phyloP scores from a whole-genome alignment of 2,797 vertebrate genomes.

The Trematomus bernacchii region DNA sequence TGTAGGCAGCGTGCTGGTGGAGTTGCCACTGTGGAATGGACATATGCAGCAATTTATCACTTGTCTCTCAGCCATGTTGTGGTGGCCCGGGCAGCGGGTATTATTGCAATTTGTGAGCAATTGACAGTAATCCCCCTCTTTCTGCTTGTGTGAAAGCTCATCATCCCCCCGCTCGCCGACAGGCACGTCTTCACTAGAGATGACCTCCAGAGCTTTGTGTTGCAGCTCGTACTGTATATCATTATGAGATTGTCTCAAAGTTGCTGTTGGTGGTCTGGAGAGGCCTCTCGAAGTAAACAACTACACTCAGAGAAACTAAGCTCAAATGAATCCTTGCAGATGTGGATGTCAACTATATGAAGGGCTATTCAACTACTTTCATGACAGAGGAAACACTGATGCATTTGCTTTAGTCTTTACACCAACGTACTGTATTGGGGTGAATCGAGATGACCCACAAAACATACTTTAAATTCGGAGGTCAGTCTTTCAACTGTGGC shows the following conservation, averaged over 20 bases:
- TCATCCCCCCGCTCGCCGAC: slow-evolving; percentile 56
- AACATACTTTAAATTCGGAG: not conserved
- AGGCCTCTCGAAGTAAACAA: slow-evolving; percentile 32
- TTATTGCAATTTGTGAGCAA: slow-evolving; percentile 84
- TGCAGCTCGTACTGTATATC: slow-evolving; percentile 53
- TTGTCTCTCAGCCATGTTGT: slow-evolving; percentile 75
- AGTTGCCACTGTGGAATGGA: slow-evolving; percentile 77
- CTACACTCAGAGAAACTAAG: slow-evolving; percentile 23
- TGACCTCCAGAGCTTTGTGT: slow-evolving; percentile 54
- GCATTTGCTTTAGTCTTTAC: slow-evolving; percentile 2
- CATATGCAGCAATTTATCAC: slow-evolving; percentile 84
- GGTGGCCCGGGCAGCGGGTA: slow-evolving; percentile 77
- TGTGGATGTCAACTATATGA: not conserved
- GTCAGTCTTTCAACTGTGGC: not conserved
- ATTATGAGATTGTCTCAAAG: slow-evolving; percentile 52
- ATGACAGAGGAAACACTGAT: not conserved
- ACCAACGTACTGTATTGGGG: not conserved
- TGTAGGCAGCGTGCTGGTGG: slow-evolving; percentile 54
- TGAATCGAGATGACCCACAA: not conserved
- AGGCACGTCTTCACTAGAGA: slow-evolving; percentile 57
- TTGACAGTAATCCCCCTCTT: slow-evolving; percentile 82
- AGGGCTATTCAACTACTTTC: not conserved
- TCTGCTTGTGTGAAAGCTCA: slow-evolving; percentile 74
- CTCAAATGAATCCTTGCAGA: slow-evolving; percentile 12
- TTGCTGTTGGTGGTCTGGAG: slow-evolving; percentile 53